Conservation (phyloP, 2,888 invertebrate species). For the Parnassius orleans region DNA sequence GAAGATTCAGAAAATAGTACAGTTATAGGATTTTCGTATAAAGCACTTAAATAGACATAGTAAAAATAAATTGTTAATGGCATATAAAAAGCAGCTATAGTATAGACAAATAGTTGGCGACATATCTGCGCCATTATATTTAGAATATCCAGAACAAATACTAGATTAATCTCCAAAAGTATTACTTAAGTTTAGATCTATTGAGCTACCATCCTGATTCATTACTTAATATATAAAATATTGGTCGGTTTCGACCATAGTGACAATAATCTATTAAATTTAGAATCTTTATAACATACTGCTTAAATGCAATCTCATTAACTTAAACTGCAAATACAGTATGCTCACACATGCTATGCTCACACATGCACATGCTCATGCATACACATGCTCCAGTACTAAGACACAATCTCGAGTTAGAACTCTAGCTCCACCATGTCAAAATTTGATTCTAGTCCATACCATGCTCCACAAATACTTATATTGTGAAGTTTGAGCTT, state of each 20-base stretch:
- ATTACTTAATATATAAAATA: neutral
- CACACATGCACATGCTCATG: too few species aligned
- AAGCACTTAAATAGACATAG: slow-evolving; percentile 14
- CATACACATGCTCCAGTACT: too few species aligned
- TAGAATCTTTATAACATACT: too few species aligned
- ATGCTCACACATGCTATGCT: too few species aligned
- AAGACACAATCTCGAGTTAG: too few species aligned
- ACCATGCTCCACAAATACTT: too few species aligned
- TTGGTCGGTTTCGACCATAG: neutral
- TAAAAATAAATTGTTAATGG: slow-evolving; percentile 19
- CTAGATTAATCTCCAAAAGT: neutral
- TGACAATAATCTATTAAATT: too few species aligned
- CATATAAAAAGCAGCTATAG: slow-evolving; percentile 14
- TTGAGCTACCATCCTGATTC: neutral
- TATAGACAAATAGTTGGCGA: neutral
- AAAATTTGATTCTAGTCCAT: too few species aligned
- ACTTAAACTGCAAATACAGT: too few species aligned
- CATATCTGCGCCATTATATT: neutral
- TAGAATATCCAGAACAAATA: neutral
- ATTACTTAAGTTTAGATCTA: neutral
- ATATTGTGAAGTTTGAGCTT: too few species aligned
- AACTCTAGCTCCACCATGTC: too few species aligned
- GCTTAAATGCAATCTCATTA: too few species aligned
- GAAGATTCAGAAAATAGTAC: slow-evolving; percentile 22
- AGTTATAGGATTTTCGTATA: slow-evolving; percentile 7